phyloP scores from a whole-genome alignment of 2,113 vertebrate species.

The Ahaetulla prasina region DNA sequence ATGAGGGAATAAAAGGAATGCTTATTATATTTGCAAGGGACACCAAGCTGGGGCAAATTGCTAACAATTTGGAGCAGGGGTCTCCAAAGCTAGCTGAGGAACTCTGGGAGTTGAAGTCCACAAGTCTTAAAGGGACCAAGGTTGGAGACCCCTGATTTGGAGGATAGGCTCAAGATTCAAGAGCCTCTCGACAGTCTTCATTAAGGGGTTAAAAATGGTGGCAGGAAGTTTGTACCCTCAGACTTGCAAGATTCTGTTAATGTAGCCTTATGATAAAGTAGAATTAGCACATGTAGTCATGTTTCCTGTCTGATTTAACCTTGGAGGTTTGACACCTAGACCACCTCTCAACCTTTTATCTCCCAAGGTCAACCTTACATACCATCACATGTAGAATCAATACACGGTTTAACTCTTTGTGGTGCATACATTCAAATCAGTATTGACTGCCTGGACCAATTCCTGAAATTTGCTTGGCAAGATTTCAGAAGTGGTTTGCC shows the following conservation, averaged over 20 bases:
- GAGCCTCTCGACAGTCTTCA: not conserved
- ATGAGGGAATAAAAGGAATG: not conserved
- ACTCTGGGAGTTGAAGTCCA: too few relatives aligned
- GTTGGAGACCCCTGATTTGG: too few relatives aligned
- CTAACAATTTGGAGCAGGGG: not conserved
- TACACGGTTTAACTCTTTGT: not conserved
- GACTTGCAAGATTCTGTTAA: too few relatives aligned
- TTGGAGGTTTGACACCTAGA: not conserved
- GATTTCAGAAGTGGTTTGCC: not conserved
- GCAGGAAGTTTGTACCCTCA: not conserved
- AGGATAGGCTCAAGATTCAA: not conserved
- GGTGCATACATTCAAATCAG: not conserved
- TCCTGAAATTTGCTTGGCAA: not conserved
- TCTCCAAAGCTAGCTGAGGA: too few relatives aligned
- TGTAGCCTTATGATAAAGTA: too few relatives aligned
- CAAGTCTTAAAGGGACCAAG: too few relatives aligned
- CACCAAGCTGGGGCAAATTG: not conserved
- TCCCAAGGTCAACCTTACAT: not conserved
- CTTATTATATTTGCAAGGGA: not conserved
- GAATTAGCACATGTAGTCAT: too few relatives aligned
- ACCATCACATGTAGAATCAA: not conserved
- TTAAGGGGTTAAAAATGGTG: not conserved
- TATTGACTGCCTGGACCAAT: not conserved
- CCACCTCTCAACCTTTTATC: not conserved
- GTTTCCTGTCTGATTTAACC: too few relatives aligned